A percentile compares a stretch with the other conserved stretches of the same genome.
phyloP scores from a whole-genome alignment of 1,140 invertebrate genomes.

The Drosophila miranda region DNA sequence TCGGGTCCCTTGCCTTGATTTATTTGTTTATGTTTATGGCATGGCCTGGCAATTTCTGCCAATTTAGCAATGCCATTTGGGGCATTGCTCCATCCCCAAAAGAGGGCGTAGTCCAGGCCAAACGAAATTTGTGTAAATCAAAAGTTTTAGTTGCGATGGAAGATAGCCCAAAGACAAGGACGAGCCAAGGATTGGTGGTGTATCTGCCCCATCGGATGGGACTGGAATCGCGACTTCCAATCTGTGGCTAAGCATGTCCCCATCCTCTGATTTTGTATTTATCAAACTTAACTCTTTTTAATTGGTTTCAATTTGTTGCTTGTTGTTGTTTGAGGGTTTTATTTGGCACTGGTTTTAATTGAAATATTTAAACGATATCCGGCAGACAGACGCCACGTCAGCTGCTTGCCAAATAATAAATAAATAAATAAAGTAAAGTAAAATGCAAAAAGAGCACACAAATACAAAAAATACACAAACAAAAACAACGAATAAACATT shows the following conservation, averaged over 20 bases:
- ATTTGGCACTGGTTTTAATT: constrained; percentile 26
- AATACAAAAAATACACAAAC: constrained; percentile 10
- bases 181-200: too few species aligned
- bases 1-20: constrained; percentile 54
- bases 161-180: constrained; percentile 7
- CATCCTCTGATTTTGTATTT: too few species aligned
- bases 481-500: constrained; percentile 19
- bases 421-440: constrained; percentile 10
- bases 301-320: constrained; percentile 25
- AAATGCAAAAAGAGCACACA: constrained; percentile 50
- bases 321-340: constrained; percentile 11
- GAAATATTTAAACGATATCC: constrained; percentile 18
- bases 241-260: neutral
- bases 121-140: constrained; percentile 66
- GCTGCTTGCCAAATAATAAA: constrained; percentile 9
- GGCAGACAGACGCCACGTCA: neutral
- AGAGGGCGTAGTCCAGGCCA: constrained; percentile 22
- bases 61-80: constrained; percentile 62
- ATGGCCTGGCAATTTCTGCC: constrained; percentile 64
- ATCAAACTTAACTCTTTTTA: constrained; percentile 12
- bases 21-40: constrained; percentile 73
- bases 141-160: constrained; percentile 29
- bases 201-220: neutral
- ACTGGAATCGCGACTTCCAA: too few species aligned
- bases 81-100: constrained; percentile 5